A percentile compares a stretch with the other conserved stretches of the same genome.
These are phyloP conservation scores for Apodemus speciosus DNA, from an alignment of 2,113 vertebrate species.

Conservation along the genomic window DNA sequence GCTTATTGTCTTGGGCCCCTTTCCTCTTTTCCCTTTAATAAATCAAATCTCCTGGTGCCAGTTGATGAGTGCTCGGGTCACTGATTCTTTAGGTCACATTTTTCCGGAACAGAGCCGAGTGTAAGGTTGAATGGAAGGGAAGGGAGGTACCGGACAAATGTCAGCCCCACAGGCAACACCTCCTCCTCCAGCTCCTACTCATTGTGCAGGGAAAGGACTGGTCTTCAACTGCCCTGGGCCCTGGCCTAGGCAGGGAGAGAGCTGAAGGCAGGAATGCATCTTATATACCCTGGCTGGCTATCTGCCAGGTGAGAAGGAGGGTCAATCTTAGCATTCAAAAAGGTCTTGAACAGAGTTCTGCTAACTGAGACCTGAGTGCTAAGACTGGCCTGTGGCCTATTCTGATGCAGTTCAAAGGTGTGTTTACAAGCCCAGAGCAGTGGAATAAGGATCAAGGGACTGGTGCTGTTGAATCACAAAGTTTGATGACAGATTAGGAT, in stretches of 20 bases:
- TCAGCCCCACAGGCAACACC: constrained; percentile 30
- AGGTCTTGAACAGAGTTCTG: not conserved
- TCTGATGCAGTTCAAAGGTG: not conserved
- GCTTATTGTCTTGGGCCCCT: constrained; percentile 62
- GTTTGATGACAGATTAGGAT: not conserved
- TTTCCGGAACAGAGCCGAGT: constrained; percentile 36
- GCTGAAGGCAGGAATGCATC: not conserved
- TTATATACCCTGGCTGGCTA: not conserved
- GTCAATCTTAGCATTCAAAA: not conserved
- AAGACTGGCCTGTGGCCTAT: not conserved
- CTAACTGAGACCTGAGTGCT: not conserved
- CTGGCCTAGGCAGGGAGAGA: not conserved
- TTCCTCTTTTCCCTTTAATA: constrained; percentile 64
- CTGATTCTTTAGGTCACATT: not conserved
- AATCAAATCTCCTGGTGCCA: constrained; percentile 56
- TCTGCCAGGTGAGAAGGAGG: not conserved
- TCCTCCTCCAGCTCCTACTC: not conserved
- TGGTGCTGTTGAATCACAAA: not conserved
- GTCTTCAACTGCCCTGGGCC: not conserved
- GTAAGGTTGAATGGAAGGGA: constrained; percentile 61
- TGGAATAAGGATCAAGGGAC: not conserved
- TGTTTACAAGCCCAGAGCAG: not conserved
- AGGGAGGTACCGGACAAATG: constrained; percentile 69
- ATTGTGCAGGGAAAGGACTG: not conserved
- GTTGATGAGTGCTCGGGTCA: constrained; percentile 27